Conservation (phyloP, 1,140 invertebrate genomes). For the Camponotus vicinus region DNA sequence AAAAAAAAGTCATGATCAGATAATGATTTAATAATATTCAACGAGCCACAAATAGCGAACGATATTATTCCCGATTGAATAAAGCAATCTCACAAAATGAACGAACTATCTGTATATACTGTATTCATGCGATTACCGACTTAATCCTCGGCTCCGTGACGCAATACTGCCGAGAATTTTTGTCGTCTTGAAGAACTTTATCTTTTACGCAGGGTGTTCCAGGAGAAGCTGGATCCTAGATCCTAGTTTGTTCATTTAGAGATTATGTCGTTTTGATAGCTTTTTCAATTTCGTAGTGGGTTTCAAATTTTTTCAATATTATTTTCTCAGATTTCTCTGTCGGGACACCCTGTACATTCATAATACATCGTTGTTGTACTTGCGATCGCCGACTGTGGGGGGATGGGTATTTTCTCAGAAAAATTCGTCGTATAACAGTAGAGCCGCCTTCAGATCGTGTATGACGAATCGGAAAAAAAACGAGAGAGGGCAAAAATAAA, state of each 20-base stretch:
- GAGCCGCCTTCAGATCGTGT: conserved; percentile 61
- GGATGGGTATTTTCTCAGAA: conserved; percentile 69
- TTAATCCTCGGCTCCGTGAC: conserved; percentile 69
- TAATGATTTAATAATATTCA: conserved; percentile 70
- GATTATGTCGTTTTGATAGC: conserved; percentile 19
- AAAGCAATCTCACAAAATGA: conserved; percentile 70
- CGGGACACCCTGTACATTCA: conserved; percentile 74
- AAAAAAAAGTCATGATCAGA: conserved; percentile 44
- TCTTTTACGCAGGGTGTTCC: conserved; percentile 77
- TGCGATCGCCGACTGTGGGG: conserved; percentile 67
- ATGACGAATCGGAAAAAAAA: conserved; percentile 71
- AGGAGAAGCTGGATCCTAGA: conserved; percentile 55
- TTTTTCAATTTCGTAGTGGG: conserved; percentile 20
- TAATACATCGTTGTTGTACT: conserved; percentile 63
- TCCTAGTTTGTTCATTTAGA: conserved; percentile 30
- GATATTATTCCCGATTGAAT: conserved; percentile 72
- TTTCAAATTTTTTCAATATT: conserved; percentile 21
- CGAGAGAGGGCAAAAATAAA: conserved; percentile 55
- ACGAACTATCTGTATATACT: conserved; percentile 68
- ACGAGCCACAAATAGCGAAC: conserved; percentile 71
- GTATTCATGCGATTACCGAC: conserved; percentile 70
- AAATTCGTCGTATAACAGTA: conserved; percentile 70
- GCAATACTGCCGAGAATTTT: conserved; percentile 64
- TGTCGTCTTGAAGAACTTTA: conserved; percentile 66
- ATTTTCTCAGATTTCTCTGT: conserved; percentile 52